Percentiles rank a stretch among this genome's conserved stretches.
phyloP scores from a whole-genome alignment of 2,113 vertebrate genomes.

The Puffinus mauretanicus region DNA sequence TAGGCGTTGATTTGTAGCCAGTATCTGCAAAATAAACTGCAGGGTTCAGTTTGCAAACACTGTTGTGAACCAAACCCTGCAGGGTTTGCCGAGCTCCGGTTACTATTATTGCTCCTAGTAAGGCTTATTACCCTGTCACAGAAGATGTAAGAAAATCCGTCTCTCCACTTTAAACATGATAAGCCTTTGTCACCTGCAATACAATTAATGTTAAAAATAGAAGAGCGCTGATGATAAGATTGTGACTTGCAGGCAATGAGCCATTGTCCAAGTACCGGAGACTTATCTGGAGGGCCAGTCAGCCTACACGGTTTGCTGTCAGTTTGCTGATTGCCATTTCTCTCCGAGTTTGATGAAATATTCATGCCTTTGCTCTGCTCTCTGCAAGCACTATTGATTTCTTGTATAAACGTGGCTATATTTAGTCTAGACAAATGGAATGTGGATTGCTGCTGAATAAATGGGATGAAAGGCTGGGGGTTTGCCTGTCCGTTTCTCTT shows the following conservation, averaged over 20 bases:
- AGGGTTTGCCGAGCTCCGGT: constrained; percentile 9
- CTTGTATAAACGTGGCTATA: constrained; percentile 89
- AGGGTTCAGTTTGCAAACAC: constrained; percentile 3
- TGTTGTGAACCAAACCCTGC: neutral
- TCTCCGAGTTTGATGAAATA: constrained; percentile 82
- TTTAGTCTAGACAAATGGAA: constrained; percentile 94
- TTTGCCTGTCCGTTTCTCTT: constrained; percentile 76
- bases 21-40: neutral
- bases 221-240: constrained; percentile 62
- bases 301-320: constrained; percentile 66
- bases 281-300: constrained; percentile 70
- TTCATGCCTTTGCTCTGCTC: constrained; percentile 82
- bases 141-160: constrained; percentile 73
- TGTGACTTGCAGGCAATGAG: constrained; percentile 69
- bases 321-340: constrained; percentile 77
- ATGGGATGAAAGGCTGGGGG: constrained; percentile 78
- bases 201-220: constrained; percentile 80
- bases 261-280: constrained; percentile 69
- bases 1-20: neutral
- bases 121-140: constrained; percentile 71
- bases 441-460: constrained; percentile 85
- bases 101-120: constrained; percentile 56
- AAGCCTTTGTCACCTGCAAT: constrained; percentile 76
- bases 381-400: constrained; percentile 85
- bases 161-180: constrained; percentile 70